phyloP scores from a whole-genome alignment of 2,113 vertebrate genomes.

The Aspiorhynchus laticeps region DNA sequence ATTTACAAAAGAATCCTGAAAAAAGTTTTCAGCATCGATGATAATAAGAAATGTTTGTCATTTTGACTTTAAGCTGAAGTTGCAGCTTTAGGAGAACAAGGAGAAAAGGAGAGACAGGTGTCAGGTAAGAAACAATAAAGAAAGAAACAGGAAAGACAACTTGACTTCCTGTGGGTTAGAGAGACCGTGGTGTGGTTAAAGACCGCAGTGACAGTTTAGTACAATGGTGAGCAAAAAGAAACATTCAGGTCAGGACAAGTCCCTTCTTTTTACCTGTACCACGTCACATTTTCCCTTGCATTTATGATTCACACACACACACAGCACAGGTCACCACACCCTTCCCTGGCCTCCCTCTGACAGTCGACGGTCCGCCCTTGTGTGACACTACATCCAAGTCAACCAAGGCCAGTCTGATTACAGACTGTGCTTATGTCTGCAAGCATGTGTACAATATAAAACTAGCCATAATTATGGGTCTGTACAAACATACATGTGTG shows the following conservation, averaged over 20 bases:
- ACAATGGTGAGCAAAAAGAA: constrained; percentile 11
- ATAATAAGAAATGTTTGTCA: no score
- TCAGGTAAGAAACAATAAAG: neutral
- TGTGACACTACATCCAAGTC: constrained; percentile 33
- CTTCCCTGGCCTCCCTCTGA: constrained; percentile 4
- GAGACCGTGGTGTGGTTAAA: neutral
- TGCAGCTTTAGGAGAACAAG: neutral
- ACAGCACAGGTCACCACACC: constrained; percentile 32
- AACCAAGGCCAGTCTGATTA: constrained; percentile 46
- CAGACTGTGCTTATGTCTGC: constrained; percentile 44
- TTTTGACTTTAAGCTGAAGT: neutral
- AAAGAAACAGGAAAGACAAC: neutral
- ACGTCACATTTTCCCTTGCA: neutral
- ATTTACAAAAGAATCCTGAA: no score
- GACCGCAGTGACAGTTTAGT: neutral
- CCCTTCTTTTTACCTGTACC: no score
- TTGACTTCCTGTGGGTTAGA: neutral
- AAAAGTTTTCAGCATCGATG: no score
- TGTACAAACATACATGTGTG: neutral
- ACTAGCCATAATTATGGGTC: constrained; percentile 46
- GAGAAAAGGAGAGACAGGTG: neutral
- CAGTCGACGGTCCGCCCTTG: constrained; percentile 15
- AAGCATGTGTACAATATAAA: constrained; percentile 24
- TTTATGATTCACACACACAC: constrained; percentile 37
- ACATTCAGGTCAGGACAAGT: constrained; percentile 42